Percentiles rank a stretch among this genome's conserved stretches.
These are phyloP conservation scores for Smutsia temminckii DNA, from an alignment of 2,797 vertebrate species.

Conservation along the genomic window DNA sequence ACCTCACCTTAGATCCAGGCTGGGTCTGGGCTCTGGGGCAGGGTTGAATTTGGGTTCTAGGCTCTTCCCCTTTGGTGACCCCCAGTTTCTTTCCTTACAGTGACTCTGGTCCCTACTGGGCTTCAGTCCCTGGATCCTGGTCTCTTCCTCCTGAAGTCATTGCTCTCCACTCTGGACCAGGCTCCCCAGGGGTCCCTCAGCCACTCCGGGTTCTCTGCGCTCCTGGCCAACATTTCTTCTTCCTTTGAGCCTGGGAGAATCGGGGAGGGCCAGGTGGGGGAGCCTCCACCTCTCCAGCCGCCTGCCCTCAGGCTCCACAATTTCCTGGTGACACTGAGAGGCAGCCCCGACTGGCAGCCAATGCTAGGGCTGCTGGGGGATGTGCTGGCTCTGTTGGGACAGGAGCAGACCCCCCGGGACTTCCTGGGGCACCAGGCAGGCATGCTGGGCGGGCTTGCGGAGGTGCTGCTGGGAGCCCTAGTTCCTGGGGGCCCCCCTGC, in stretches of 20 bases:
- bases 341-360: constrained; percentile 91
- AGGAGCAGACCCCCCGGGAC: constrained; percentile 85
- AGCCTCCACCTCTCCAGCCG: constrained; percentile 83
- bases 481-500: constrained; percentile 88
- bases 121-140: constrained; percentile 38
- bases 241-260: constrained; percentile 85
- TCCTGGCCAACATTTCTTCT: constrained; percentile 91
- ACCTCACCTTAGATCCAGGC: neutral
- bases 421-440: constrained; percentile 91
- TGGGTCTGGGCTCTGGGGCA: neutral
- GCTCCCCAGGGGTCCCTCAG: constrained; percentile 68
- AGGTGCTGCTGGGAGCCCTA: constrained; percentile 88
- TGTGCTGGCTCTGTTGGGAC: constrained; percentile 86
- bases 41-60: neutral
- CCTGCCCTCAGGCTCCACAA: constrained; percentile 90
- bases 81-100: constrained; percentile 61
- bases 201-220: constrained; percentile 85
- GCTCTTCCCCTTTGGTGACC: neutral
- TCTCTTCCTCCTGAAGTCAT: constrained; percentile 73
- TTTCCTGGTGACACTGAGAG: constrained; percentile 90
- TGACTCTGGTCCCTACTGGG: constrained; percentile 33
- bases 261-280: constrained; percentile 74
- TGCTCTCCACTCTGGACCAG: constrained; percentile 62
- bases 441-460: constrained; percentile 89
- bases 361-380: constrained; percentile 89